Evolutionary conservation across 2,113 vertebrate species (phyloP).

Genomic region (Aleadryas rufinucha): DNA sequence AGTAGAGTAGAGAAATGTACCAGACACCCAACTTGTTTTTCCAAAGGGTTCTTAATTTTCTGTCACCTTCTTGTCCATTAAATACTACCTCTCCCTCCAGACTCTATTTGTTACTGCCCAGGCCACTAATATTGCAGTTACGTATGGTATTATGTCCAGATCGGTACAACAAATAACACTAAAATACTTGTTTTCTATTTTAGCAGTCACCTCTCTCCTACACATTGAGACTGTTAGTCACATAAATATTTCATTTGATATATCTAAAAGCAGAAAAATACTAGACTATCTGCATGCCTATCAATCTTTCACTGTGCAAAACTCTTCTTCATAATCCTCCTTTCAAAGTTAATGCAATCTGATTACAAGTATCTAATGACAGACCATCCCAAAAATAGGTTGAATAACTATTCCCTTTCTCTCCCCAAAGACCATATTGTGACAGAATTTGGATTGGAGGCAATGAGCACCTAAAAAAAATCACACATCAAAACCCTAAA

Average conservation of each 20-base stretch:
- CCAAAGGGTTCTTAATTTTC: neutral
- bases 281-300: neutral
- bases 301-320: neutral
- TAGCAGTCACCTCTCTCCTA: neutral
- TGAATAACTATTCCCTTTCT: neutral
- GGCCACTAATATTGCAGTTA: neutral
- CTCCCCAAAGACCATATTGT: neutral
- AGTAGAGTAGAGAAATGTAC: neutral
- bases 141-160: neutral
- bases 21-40: neutral
- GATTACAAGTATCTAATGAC: neutral
- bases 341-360: neutral
- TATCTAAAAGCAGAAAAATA: neutral
- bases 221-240: neutral
- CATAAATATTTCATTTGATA: neutral
- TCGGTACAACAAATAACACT: neutral
- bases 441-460: neutral
- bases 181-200: neutral
- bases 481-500: neutral
- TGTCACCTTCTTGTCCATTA: neutral
- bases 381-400: neutral
- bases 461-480: neutral
- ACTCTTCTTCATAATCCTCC: neutral
- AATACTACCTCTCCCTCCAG: neutral
- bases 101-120: accelerated